phyloP scores from a whole-genome alignment of 2,888 invertebrate species.

The Hipparchia semele region DNA sequence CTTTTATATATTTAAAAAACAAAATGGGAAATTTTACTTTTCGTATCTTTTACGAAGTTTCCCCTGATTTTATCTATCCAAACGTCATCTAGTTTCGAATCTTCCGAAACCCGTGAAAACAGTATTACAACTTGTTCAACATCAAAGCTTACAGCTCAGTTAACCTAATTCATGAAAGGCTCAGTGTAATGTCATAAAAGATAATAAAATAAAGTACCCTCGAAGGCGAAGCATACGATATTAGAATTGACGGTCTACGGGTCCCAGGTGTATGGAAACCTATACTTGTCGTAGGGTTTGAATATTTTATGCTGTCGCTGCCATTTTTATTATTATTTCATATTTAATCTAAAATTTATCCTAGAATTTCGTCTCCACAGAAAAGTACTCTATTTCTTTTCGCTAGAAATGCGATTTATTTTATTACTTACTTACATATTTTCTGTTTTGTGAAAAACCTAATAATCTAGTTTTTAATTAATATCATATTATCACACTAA shows the following conservation, averaged over 20 bases:
- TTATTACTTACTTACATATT: too few relatives aligned
- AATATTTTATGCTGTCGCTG: conserved; percentile 23
- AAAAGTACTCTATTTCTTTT: not conserved
- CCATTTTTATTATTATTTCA: conserved; percentile 10
- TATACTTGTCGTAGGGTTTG: conserved; percentile 17
- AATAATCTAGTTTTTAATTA: too few relatives aligned
- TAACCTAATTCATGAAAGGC: conserved; percentile 24
- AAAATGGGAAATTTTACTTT: not conserved
- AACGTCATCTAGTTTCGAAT: not conserved
- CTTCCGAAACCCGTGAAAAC: conserved; percentile 1
- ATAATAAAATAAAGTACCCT: conserved; percentile 25
- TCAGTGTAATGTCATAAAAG: conserved; percentile 24
- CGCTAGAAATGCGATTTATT: not conserved
- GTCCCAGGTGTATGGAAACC: conserved; percentile 22
- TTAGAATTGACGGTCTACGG: conserved; percentile 20
- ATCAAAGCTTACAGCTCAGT: conserved; percentile 15
- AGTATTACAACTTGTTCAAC: conserved; percentile 5
- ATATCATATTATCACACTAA: too few relatives aligned
- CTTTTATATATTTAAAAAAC: too few relatives aligned
- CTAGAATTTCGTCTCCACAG: not conserved
- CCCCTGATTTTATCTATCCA: not conserved
- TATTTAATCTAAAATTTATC: conserved; percentile 3
- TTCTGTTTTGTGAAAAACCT: too few relatives aligned
- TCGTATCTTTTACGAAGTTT: not conserved
- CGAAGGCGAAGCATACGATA: conserved; percentile 21